These are phyloP conservation scores for Hypomecis punctinalis DNA, from an alignment of 2,888 invertebrate genomes.

Conservation along the genomic window DNA sequence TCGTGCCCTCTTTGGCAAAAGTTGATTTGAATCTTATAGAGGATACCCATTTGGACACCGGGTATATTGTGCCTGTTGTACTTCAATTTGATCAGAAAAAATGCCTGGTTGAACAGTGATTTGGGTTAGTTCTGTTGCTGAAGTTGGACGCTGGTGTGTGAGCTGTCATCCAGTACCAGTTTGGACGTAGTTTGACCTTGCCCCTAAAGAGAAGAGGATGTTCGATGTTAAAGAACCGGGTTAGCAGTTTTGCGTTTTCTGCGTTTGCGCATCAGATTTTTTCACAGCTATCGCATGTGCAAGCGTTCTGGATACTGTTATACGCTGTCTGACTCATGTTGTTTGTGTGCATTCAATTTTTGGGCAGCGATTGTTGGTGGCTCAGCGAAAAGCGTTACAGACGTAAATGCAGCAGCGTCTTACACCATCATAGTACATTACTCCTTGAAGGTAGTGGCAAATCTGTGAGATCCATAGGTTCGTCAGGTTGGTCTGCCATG, in stretches of 20 bases:
- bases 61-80: conserved; percentile 41
- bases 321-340: conserved; percentile 46
- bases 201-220: conserved; percentile 8
- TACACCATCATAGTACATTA: background rate
- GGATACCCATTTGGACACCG: conserved; percentile 51
- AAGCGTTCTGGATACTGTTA: conserved; percentile 42
- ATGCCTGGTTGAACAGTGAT: conserved; percentile 15
- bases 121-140: conserved; percentile 32
- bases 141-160: conserved; percentile 14
- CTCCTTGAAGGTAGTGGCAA: background rate
- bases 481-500: conserved; percentile 23
- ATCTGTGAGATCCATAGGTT: background rate
- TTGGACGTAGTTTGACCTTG: conserved; percentile 4
- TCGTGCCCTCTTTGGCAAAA: no score
- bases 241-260: conserved; percentile 38
- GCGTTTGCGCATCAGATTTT: conserved; percentile 34
- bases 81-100: conserved; percentile 17
- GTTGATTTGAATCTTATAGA: conserved; percentile 49
- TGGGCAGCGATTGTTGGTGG: conserved; percentile 10
- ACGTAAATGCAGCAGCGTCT: conserved; percentile 7
- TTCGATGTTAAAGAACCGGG: background rate
- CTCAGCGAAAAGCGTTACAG: conserved; percentile 5
- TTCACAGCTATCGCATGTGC: conserved; percentile 39
- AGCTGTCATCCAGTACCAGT: background rate
- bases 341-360: conserved; percentile 29